These are phyloP conservation scores for Crenichthys baileyi DNA, from an alignment of 2,797 vertebrate species.

Conservation along the genomic window DNA sequence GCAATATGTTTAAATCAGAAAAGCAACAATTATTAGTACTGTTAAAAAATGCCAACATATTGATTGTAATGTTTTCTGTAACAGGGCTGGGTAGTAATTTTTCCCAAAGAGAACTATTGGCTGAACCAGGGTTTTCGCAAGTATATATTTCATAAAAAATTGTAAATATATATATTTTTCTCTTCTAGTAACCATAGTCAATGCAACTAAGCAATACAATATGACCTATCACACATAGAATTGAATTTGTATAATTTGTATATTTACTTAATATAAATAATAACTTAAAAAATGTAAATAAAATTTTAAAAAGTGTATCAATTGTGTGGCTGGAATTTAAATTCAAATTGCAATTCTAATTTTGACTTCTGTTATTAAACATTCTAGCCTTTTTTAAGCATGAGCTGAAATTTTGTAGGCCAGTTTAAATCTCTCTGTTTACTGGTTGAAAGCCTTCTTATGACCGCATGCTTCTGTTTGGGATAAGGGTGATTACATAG, in stretches of 20 bases:
- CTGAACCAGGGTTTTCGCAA: too few species aligned
- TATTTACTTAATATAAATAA: neutral
- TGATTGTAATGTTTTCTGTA: neutral
- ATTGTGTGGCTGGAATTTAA: neutral
- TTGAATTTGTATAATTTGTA: neutral
- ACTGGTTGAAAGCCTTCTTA: too few species aligned
- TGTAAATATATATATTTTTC: too few species aligned
- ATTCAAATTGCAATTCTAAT: neutral
- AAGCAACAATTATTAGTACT: neutral
- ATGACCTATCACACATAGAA: neutral
- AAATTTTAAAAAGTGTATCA: too few species aligned
- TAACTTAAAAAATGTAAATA: too few species aligned
- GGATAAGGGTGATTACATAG: too few species aligned
- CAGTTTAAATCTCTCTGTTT: neutral
- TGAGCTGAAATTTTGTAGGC: neutral
- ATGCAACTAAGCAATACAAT: neutral
- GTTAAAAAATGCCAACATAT: neutral
- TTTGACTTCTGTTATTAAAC: neutral
- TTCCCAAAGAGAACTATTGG: too few species aligned
- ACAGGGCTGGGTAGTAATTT: too few species aligned
- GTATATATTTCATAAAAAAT: too few species aligned
- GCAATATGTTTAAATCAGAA: neutral
- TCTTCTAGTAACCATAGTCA: neutral
- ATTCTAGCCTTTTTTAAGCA: neutral
- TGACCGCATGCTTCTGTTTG: too few species aligned